Conservation (phyloP, 2,797 vertebrate species). For the Cyclura pinguis region DNA sequence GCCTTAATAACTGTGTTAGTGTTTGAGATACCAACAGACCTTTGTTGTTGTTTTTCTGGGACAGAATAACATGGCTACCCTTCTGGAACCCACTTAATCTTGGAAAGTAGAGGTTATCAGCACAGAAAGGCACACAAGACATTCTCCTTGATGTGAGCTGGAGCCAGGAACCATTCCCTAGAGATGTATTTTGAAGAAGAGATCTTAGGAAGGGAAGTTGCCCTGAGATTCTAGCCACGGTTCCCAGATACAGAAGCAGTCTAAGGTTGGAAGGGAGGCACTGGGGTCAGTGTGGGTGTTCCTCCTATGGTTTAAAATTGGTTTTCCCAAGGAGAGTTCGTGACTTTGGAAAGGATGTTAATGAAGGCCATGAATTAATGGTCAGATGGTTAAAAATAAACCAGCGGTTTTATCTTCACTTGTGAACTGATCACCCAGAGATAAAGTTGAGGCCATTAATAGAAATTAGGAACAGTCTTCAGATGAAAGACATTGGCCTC, state of each 20-base stretch:
- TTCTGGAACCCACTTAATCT: not conserved
- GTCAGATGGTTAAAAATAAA: slow-evolving; percentile 67
- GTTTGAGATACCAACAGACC: too few relatives aligned
- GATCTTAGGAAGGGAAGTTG: accelerated
- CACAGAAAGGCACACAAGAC: too few relatives aligned
- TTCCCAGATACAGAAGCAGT: accelerated
- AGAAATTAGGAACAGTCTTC: not conserved
- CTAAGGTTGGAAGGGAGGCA: not conserved
- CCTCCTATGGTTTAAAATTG: not conserved
- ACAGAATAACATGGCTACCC: too few relatives aligned
- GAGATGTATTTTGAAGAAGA: not conserved
- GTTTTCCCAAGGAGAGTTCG: slow-evolving; percentile 8
- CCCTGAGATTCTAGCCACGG: not conserved
- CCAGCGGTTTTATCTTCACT: slow-evolving; percentile 1
- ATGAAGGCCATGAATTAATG: slow-evolving; percentile 65
- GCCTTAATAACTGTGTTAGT: too few relatives aligned
- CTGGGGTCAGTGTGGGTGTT: not conserved
- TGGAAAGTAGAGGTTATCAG: not conserved
- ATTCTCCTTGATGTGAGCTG: not conserved
- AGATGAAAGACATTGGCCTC: too few relatives aligned
- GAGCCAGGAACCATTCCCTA: not conserved
- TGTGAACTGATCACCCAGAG: not conserved
- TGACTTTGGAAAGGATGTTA: slow-evolving; percentile 52
- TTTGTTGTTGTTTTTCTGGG: too few relatives aligned
- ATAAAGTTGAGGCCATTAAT: slow-evolving; percentile 11